phyloP scores from a whole-genome alignment of 2,888 invertebrate genomes.

The Mythimna lalbum region DNA sequence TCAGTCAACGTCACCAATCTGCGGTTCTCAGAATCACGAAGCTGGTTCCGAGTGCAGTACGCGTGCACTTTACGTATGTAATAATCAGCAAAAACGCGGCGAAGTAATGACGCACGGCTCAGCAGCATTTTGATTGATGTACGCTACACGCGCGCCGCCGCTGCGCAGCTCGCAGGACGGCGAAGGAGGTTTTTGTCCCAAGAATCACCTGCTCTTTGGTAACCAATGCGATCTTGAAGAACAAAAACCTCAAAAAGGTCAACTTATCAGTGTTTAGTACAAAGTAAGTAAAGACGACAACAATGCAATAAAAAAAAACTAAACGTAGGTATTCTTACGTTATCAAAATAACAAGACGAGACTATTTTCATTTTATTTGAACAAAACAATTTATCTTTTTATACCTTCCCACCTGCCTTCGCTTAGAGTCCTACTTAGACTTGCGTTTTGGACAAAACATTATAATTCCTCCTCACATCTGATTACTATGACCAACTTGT shows the following conservation, averaged over 20 bases:
- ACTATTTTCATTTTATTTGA: too few species aligned
- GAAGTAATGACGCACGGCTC: constrained; percentile 47
- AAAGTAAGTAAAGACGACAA: too few species aligned
- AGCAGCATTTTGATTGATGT: constrained; percentile 58
- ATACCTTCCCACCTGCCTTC: too few species aligned
- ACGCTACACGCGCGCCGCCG: constrained; percentile 11
- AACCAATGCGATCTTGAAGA: constrained; percentile 12
- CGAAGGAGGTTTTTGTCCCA: constrained; percentile 31
- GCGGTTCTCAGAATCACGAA: constrained; percentile 40
- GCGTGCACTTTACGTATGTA: constrained; percentile 50
- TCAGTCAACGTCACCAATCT: constrained; percentile 35
- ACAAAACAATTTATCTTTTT: too few species aligned
- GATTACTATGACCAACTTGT: too few species aligned
- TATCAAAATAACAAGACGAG: too few species aligned
- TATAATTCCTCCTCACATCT: too few species aligned
- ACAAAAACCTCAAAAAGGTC: constrained; percentile 8
- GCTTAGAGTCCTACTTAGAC: too few species aligned
- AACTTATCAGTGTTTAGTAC: too few species aligned
- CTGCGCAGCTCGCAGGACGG: neutral
- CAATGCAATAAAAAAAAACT: too few species aligned
- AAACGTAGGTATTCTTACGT: too few species aligned
- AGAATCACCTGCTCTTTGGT: constrained; percentile 21
- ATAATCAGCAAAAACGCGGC: constrained; percentile 56
- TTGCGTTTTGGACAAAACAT: too few species aligned
- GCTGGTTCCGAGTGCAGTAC: constrained; percentile 37